Percentiles rank a stretch among this genome's conserved stretches.
Evolutionary conservation across 2,113 vertebrate genomes (phyloP).

Genomic region (Bagarius yarrelli): DNA sequence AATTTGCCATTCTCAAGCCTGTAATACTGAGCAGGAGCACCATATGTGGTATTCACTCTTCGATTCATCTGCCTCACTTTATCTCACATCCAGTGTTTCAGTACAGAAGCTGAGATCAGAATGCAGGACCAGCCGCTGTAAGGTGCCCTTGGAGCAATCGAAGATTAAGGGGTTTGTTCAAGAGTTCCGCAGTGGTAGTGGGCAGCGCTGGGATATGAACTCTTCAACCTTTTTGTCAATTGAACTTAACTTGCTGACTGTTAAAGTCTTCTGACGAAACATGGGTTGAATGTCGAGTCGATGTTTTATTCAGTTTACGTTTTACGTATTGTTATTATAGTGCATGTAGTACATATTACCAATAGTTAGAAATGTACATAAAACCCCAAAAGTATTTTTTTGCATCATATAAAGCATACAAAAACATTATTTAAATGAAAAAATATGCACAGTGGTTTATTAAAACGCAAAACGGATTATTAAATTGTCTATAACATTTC

Average conservation of each 20-base stretch:
- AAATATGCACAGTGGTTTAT: too few relatives aligned
- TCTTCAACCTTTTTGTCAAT: not conserved
- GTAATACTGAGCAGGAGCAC: not conserved
- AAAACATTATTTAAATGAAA: too few relatives aligned
- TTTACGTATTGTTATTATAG: not conserved
- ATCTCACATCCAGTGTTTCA: not conserved
- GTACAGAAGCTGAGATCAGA: not conserved
- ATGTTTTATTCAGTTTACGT: not conserved
- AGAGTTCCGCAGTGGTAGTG: not conserved
- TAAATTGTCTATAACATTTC: too few relatives aligned
- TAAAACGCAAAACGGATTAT: too few relatives aligned
- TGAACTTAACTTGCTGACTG: not conserved
- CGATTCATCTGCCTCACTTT: not conserved
- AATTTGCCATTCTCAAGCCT: not conserved
- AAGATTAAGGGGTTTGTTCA: not conserved
- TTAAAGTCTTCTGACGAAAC: not conserved
- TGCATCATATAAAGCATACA: too few relatives aligned
- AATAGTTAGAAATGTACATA: too few relatives aligned
- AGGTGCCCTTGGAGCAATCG: not conserved
- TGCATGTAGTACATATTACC: too few relatives aligned
- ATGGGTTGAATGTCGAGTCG: not conserved
- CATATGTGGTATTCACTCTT: not conserved
- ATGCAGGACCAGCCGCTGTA: not conserved
- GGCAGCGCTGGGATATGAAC: not conserved
- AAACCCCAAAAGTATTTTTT: too few relatives aligned